phyloP scores from a whole-genome alignment of 2,797 vertebrate species.

The Neosilurus mollespiculum region DNA sequence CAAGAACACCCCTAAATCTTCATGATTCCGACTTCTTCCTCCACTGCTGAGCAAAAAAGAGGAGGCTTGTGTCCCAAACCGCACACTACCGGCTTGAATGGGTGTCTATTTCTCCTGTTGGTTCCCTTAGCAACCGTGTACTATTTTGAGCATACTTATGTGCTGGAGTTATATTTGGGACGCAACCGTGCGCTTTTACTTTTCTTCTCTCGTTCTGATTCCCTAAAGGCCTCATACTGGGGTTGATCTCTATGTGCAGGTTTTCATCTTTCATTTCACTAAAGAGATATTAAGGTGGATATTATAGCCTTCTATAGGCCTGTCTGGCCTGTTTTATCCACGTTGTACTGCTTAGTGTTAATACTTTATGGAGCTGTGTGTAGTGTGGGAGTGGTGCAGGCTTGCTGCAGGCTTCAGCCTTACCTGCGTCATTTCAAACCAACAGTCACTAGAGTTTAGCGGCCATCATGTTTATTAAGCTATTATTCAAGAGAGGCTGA shows the following conservation, averaged over 20 bases:
- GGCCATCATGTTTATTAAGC: neutral
- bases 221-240: neutral
- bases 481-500: no score
- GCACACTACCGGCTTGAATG: neutral
- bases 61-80: neutral
- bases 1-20: neutral
- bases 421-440: neutral
- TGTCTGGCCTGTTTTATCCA: no score
- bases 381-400: neutral
- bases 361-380: neutral
- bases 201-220: neutral
- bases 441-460: neutral
- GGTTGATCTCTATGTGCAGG: neutral
- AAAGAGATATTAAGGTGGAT: no score
- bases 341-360: neutral
- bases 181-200: neutral
- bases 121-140: neutral
- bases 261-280: neutral
- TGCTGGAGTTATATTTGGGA: neutral
- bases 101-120: neutral
- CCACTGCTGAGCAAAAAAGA: neutral
- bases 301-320: no score
- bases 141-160: neutral
- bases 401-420: neutral
- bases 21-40: neutral